Percentiles rank a stretch among this genome's conserved stretches.
These are phyloP conservation scores for Megaceryle torquata DNA, from an alignment of 2,113 vertebrate species.

Conservation along the genomic window DNA sequence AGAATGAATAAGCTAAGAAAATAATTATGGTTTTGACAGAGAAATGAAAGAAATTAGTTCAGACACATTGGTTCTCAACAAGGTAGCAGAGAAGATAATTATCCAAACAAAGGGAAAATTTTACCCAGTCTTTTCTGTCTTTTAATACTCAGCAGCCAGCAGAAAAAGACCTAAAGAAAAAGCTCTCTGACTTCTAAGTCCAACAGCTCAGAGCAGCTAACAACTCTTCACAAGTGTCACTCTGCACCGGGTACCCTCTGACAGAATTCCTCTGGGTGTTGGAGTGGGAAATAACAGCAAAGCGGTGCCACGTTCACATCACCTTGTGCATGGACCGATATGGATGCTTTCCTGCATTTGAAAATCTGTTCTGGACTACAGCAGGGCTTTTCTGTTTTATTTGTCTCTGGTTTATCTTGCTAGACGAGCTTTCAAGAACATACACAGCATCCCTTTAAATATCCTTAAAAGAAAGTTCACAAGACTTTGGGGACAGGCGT, in stretches of 20 bases:
- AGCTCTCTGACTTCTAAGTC: background rate
- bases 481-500: background rate
- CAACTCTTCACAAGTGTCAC: background rate
- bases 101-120: background rate
- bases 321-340: background rate
- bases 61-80: background rate
- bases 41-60: background rate
- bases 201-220: background rate
- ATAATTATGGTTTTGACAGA: background rate
- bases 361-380: background rate
- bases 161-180: background rate
- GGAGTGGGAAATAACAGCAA: background rate
- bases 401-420: background rate
- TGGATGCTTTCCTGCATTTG: background rate
- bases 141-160: background rate
- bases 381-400: background rate
- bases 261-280: background rate
- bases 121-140: background rate
- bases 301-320: accelerated
- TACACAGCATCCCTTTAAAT: background rate
- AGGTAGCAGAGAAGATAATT: background rate
- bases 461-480: background rate
- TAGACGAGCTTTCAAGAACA: background rate
- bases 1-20: background rate
- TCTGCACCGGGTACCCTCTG: background rate